These are phyloP conservation scores for Thymallus thymallus DNA, from an alignment of 2,113 vertebrate species.

Conservation along the genomic window DNA sequence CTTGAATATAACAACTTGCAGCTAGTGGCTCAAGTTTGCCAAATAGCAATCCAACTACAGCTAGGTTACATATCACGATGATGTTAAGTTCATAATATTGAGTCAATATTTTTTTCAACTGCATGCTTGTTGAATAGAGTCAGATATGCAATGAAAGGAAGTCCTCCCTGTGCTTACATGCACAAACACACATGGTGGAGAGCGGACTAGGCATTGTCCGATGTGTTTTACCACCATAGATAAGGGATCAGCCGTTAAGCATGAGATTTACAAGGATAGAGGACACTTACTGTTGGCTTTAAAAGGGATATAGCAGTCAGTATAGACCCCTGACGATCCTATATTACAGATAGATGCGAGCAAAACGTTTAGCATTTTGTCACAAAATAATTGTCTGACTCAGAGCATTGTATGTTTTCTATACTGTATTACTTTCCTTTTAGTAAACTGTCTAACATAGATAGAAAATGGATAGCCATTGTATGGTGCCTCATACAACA, in stretches of 20 bases:
- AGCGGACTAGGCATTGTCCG: constrained; percentile 46
- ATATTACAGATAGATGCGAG: too few species aligned
- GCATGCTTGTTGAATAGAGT: not conserved
- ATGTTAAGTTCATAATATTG: not conserved
- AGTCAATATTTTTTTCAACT: not conserved
- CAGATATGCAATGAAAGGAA: not conserved
- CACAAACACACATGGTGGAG: constrained; percentile 39
- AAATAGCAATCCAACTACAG: too few species aligned
- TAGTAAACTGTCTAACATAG: too few species aligned
- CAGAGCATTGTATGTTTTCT: too few species aligned
- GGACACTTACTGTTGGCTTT: constrained; percentile 2
- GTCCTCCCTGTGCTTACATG: constrained; percentile 29
- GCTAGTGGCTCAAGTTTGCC: too few species aligned
- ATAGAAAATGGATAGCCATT: too few species aligned
- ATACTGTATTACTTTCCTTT: too few species aligned
- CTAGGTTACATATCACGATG: too few species aligned
- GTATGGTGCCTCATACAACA: too few species aligned
- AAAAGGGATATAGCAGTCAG: not conserved
- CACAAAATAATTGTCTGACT: too few species aligned
- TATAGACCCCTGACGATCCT: too few species aligned
- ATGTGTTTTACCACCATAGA: constrained; percentile 55
- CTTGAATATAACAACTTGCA: not conserved
- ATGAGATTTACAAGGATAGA: constrained; percentile 47
- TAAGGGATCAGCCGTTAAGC: constrained; percentile 60
- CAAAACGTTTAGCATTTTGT: too few species aligned